phyloP scores from a whole-genome alignment of 2,888 invertebrate species.

The Xylophagus ater region DNA sequence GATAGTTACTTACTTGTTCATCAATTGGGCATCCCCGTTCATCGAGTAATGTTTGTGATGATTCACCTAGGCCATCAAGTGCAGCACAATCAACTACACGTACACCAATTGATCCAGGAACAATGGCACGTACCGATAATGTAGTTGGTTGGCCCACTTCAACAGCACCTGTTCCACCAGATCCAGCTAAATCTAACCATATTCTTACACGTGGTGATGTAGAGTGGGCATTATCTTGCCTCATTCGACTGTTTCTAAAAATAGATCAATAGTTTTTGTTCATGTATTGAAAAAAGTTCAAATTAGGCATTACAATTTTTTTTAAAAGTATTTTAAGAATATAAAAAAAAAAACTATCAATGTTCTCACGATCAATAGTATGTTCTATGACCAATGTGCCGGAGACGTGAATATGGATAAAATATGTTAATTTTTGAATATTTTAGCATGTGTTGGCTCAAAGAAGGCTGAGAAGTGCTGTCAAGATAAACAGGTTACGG shows the following conservation, averaged over 20 bases:
- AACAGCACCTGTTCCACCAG: conserved; percentile 44
- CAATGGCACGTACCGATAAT: conserved; percentile 41
- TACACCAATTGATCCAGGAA: conserved; percentile 58
- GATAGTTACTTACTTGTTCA: conserved; percentile 39
- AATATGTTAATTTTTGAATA: too few species aligned
- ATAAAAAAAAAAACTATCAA: too few species aligned
- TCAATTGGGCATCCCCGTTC: conserved; percentile 65
- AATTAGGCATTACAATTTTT: too few species aligned
- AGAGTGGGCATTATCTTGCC: conserved; percentile 24
- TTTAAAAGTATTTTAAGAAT: too few species aligned
- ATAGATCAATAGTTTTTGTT: conserved; percentile 30
- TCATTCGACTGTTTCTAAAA: conserved; percentile 12
- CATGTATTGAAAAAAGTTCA: too few species aligned
- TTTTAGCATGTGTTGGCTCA: too few species aligned
- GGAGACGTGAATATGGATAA: too few species aligned
- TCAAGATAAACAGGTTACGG: too few species aligned
- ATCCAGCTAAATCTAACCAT: conserved; percentile 56
- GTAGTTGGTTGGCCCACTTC: conserved; percentile 62
- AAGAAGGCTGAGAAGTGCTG: too few species aligned
- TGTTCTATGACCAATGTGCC: too few species aligned
- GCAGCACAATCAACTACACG: conserved; percentile 66
- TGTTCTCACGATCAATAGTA: too few species aligned
- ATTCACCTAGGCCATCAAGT: conserved; percentile 65
- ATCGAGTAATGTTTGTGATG: conserved; percentile 61
- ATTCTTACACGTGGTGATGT: conserved; percentile 49